Evolutionary conservation across 2,113 vertebrate species (phyloP), one percentile per base, ranked within the genome.

Genomic region (Semnornis frantzii): DNA sequence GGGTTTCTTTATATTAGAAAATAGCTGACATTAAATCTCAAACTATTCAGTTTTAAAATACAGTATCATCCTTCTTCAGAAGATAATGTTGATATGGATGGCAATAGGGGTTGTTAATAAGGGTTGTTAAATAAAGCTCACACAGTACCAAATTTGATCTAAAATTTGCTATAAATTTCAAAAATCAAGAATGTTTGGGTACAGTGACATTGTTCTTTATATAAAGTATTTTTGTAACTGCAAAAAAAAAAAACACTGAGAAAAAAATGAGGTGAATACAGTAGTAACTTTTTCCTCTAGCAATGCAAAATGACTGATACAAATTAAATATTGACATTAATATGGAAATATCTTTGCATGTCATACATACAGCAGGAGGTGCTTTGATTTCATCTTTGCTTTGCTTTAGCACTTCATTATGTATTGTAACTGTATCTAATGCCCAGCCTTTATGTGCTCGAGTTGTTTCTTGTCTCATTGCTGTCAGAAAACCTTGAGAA

Each of bases 371-470:
- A 88, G 16, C 54, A 46, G 98, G 98, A 20, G 98, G 66, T 10
- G 86, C 27, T 6, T 74, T 65, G 86, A 98, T 97, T 92, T 98
- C 98, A 42, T 98, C 98, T 87, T 93, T 98, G 79, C 90, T 94
- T 85, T 94, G 97, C 77, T 97, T 97, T 76, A 98, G 91, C 57
- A 98, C 97, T 4, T 98, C 97, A 0, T 98, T 98, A 85, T 98
- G 97, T 76, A 98, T 75, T 58, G 95, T 96, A 62, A 98, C 97
- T 0, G 97, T 96, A 94, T 98, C 98, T 88, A 98, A 96, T 21
- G 98, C 97, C 98, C 98, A 98, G 87, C 97, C 98, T 94, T 98
- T 98, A 87, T 98, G 98, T 72, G 97, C 97, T 20, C 96, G 96
- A 55, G 98, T 97, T 55, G 98, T 97, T 95, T 98, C 98, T 78